Conservation (phyloP, 1,140 invertebrate species). For the Pachypsylla venusta region DNA sequence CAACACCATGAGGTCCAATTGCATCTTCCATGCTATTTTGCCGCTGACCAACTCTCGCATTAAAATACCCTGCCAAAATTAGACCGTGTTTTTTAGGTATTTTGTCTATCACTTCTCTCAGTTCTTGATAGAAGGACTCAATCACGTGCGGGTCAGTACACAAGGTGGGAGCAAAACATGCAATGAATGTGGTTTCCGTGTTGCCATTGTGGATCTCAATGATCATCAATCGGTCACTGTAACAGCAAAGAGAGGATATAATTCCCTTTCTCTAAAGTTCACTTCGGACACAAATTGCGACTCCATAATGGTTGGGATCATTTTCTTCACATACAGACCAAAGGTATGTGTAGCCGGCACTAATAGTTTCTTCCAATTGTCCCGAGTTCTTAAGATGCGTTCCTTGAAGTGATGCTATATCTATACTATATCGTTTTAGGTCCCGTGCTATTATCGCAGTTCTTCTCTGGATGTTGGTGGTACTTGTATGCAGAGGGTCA, state of each 20-base stretch:
- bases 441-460: background rate
- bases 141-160: background rate
- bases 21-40: background rate
- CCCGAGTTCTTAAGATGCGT: background rate
- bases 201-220: background rate
- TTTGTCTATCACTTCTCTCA: background rate
- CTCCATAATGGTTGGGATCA: background rate
- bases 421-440: background rate
- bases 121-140: background rate
- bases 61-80: background rate
- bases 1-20: background rate
- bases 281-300: background rate
- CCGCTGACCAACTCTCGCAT: background rate
- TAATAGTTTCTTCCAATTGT: background rate
- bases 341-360: background rate
- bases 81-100: background rate
- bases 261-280: background rate
- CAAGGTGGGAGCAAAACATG: background rate
- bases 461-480: background rate
- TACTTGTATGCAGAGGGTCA: background rate
- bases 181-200: background rate
- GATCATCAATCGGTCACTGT: background rate
- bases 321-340: background rate
- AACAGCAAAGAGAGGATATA: background rate
- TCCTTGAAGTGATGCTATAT: background rate